phyloP scores from a whole-genome alignment of 2,888 invertebrate species.

The Coecobrya sp. region DNA sequence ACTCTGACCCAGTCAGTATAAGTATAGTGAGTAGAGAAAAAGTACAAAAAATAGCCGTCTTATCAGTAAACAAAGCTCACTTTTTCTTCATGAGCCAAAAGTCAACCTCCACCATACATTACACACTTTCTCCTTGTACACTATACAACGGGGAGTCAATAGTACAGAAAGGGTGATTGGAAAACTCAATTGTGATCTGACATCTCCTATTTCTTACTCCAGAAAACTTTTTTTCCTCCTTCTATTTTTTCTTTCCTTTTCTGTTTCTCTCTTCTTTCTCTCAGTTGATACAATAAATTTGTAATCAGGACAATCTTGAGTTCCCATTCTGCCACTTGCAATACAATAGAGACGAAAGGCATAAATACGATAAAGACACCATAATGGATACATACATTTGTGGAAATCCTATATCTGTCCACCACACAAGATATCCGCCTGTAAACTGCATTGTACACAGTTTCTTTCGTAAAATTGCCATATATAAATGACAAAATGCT shows the following conservation, averaged over 20 bases:
- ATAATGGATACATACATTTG: constrained; percentile 34
- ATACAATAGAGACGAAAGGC: constrained; percentile 71
- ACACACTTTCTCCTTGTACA: constrained; percentile 43
- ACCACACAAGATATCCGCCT: background rate
- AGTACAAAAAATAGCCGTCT: constrained; percentile 60
- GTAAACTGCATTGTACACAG: constrained; percentile 37
- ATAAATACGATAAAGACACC: constrained; percentile 72
- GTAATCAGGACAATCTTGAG: constrained; percentile 85
- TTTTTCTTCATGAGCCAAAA: constrained; percentile 72
- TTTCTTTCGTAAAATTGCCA: constrained; percentile 52
- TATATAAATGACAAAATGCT: constrained; percentile 62
- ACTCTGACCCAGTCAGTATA: constrained; percentile 60
- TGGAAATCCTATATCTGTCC: too few species aligned
- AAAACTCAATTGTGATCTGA: constrained; percentile 86
- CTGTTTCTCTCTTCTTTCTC: constrained; percentile 51
- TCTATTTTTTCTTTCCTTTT: constrained; percentile 16
- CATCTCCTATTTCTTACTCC: constrained; percentile 81
- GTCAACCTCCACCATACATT: constrained; percentile 84
- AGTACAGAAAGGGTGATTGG: constrained; percentile 83
- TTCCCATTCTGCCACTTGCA: constrained; percentile 65
- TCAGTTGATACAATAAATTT: constrained; percentile 86
- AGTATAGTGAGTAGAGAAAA: constrained; percentile 11
- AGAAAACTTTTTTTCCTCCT: constrained; percentile 51
- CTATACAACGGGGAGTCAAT: background rate
- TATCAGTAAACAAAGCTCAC: constrained; percentile 85